Base-by-base conservation (phyloP, 2,888 invertebrate genomes). In the Gastracanthus pulcherrimus region DNA sequence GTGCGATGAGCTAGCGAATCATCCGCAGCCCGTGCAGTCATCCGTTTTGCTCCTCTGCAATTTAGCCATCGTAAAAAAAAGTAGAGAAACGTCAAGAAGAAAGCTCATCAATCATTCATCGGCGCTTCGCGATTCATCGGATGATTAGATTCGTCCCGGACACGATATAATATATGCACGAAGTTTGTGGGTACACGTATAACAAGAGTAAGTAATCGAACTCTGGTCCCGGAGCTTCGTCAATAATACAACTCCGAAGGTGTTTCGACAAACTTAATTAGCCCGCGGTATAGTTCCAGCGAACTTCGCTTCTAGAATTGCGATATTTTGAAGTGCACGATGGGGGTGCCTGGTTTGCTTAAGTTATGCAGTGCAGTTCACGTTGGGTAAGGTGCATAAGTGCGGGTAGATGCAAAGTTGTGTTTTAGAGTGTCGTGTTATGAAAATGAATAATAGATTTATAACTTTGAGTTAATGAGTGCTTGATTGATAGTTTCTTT, bases 51-150 rank as follows among this genome's bases (percentile, higher is more conserved):
- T 1, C 1, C 13, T n/a, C n/a, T 23, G n/a, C n/a, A n/a, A n/a
- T n/a, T n/a, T n/a, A n/a, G n/a, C 23, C 51, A 51, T 51, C 51
- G 51, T 23, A 23, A 5, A 9, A 51, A 34, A n/a, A 26, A 34
- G 23, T 23, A 0, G 36, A 5, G 29, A 38, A n/a, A 38, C 31
- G 45, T 6, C 16, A 19, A 29, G 6, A 19, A 36, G 31, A 38
- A 67, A 66, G 31, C 62, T 66, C 38, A 34, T 66, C 48, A 13
- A 66, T 66, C 62, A 72, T 62, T 45, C 16, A 62, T 5, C 36
- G 41, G 19, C 13, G 9, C 36, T 34, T 34, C 9, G 9, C 51
- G 26, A 38, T 38, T 38, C 23, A 16, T 4, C 7, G 1, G n/a
- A n/a, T n/a, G n/a, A n/a, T n/a, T n/a, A n/a, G n/a, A n/a, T n/a